phyloP scores from a whole-genome alignment of 2,888 invertebrate species.

The Zaprionus lineosus region DNA sequence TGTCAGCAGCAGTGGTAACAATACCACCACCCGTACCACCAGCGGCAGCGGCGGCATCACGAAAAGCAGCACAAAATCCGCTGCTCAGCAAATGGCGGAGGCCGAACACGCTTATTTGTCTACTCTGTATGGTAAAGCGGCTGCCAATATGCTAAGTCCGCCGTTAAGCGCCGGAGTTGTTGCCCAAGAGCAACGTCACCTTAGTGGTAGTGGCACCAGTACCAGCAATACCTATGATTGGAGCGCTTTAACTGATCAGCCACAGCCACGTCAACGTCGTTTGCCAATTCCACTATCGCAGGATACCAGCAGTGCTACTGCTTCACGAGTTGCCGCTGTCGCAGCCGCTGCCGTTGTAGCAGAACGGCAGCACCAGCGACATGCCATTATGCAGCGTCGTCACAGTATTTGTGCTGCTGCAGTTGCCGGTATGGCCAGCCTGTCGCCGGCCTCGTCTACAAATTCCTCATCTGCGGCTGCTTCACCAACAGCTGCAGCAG shows the following conservation, averaged over 20 bases:
- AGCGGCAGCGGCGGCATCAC: conserved; percentile 1
- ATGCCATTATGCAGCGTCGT: conserved; percentile 51
- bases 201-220: conserved; percentile 21
- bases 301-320: conserved; percentile 6
- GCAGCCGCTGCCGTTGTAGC: conserved; percentile 40
- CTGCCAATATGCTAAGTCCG: conserved; percentile 81
- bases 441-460: conserved; percentile 56
- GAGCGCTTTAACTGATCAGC: conserved; percentile 4
- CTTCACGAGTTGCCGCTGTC: conserved; percentile 38
- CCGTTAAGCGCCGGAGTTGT: conserved; percentile 60
- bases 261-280: conserved; percentile 10
- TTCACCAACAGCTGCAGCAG: conserved; percentile 63
- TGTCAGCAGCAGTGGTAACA: conserved; percentile 26
- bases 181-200: conserved; percentile 40
- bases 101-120: conserved; percentile 80
- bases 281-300: conserved; percentile 18
- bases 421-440: conserved; percentile 44
- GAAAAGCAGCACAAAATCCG: conserved; percentile 31
- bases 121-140: conserved; percentile 75
- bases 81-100: conserved; percentile 78
- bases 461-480: conserved; percentile 48
- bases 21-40: conserved; percentile 2
- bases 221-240: conserved; percentile 22
- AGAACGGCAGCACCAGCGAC: conserved; percentile 32
- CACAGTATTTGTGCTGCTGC: conserved; percentile 60